Evolutionary conservation across 2,888 invertebrate genomes (phyloP), one percentile per base, ranked within the genome.

Genomic region (Lacanobia wlatinum): DNA sequence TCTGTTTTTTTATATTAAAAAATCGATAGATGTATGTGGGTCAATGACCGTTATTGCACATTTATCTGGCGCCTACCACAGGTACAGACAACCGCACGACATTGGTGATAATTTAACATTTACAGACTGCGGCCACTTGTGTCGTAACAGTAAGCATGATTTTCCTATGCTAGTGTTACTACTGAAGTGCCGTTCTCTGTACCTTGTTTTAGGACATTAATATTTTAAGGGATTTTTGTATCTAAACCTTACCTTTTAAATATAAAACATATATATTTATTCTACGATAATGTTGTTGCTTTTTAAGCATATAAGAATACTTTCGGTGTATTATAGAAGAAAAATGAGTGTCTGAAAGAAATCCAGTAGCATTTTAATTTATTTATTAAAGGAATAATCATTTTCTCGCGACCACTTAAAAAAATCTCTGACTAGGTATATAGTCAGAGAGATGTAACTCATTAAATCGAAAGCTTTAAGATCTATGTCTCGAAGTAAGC

Each of bases 401-500:
- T 21, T 14, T 59, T 59, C 12, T 52, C 5, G 43, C 5, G 43
- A 43, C 43, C 43, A 43, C 14, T 43, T 4, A 43, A 14, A 43
- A n/a, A 43, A 43, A 43, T 43, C 14, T 16, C 43, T 43, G 43
- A 14, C 5, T 43, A n/a, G n/a, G n/a, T n/a, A 43, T 43, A 4
- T 18, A 34, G 16, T 48, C n/a, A 28, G 8, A 34, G 18, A 40
- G 6, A 48, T 72, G 28, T 12, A 23, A 50, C 7, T 50, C 2
- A 1, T 38, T 52, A 10, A 16, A 53, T 53, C 6, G 43, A 59
- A 23, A n/a, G 16, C 23, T 59, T 53, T 21, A 48, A 58, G 3
- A 56, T 40, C 5, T 69, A 3, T 38, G 50, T 67, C 46, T 74
- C 68, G 62, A 76, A 21, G 71, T 53, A 21, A 53, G 4, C 1